Percentiles rank a stretch among this genome's conserved stretches.
Conservation (phyloP, 2,888 invertebrate species). For the Oligia latruncula region DNA sequence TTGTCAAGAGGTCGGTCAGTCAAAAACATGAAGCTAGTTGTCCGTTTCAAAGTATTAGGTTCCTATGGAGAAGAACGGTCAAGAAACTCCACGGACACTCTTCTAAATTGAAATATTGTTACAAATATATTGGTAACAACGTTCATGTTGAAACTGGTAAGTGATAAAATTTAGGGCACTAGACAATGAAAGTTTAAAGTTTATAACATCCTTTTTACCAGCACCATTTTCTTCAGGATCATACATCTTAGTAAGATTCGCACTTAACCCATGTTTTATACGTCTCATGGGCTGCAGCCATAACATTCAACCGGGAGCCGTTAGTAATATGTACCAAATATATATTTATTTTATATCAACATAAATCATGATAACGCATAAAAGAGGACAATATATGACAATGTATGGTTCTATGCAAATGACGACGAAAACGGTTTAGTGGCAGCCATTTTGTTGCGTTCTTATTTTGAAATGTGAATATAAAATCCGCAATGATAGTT, state of each 20-base stretch:
- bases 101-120: neutral
- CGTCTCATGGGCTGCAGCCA: conserved; percentile 52
- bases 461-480: conserved; percentile 22
- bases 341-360: conserved; percentile 66
- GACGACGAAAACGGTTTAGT: conserved; percentile 27
- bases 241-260: conserved; percentile 15
- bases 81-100: neutral
- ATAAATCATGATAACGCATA: conserved; percentile 66
- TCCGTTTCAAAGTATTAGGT: neutral
- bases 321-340: conserved; percentile 64
- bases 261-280: conserved; percentile 50
- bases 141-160: neutral
- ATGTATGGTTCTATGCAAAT: conserved; percentile 62
- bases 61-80: neutral
- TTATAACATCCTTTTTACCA: too few species aligned
- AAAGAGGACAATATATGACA: conserved; percentile 58
- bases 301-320: conserved; percentile 54
- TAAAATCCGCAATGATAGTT: neutral
- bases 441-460: conserved; percentile 31
- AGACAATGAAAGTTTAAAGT: neutral
- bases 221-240: conserved; percentile 22
- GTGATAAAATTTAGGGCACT: neutral
- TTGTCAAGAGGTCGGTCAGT: neutral
- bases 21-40: neutral
- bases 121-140: neutral